A percentile compares a stretch with the other conserved stretches of the same genome.
phyloP scores from a whole-genome alignment of 1,140 invertebrate species.

The Ostrea denselamellosa region DNA sequence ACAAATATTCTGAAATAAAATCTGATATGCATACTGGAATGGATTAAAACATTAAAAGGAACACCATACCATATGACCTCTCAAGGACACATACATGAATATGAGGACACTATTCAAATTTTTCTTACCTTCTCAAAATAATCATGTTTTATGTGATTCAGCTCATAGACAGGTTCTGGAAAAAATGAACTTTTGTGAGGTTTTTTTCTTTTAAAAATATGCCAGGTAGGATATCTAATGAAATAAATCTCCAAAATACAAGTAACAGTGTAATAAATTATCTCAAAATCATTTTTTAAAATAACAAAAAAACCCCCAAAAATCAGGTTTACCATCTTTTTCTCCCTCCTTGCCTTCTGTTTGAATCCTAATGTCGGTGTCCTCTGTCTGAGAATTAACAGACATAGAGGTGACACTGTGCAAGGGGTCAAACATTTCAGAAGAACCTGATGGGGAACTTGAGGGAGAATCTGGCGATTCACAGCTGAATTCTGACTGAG shows the following conservation, averaged over 20 bases:
- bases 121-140: constrained; percentile 72
- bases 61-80: too few species aligned
- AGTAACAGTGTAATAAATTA: too few species aligned
- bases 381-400: not conserved
- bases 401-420: constrained; percentile 14
- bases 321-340: not conserved
- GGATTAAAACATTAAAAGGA: too few species aligned
- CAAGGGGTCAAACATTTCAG: constrained; percentile 11
- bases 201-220: not conserved
- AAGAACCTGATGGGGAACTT: not conserved
- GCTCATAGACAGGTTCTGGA: constrained; percentile 69
- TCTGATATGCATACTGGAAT: too few species aligned
- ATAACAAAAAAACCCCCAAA: not conserved
- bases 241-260: too few species aligned
- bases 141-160: constrained; percentile 72
- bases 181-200: not conserved
- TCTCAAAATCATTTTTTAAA: not conserved
- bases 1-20: too few species aligned
- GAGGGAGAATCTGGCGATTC: not conserved
- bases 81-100: too few species aligned
- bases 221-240: too few species aligned
- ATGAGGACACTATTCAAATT: too few species aligned
- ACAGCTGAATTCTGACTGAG: constrained; percentile 14
- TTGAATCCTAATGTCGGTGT: not conserved
- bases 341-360: not conserved